Base-by-base conservation (phyloP, 2,888 invertebrate genomes). In the Ochropleura plecta region DNA sequence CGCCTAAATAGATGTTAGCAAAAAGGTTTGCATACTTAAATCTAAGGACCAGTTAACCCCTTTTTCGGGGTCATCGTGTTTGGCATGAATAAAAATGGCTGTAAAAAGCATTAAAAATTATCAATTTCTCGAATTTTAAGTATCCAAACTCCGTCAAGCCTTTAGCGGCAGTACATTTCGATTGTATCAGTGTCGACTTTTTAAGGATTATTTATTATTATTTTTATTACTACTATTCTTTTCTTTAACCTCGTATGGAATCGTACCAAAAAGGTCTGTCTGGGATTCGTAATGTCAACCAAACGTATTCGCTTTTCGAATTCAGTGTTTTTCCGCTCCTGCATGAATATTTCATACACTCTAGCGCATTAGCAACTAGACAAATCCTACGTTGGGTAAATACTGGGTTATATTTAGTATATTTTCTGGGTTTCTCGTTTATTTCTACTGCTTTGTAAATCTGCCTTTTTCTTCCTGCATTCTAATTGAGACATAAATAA, bases 261-360 rank as follows among this genome's bases (percentile, higher is more conserved):
- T 55, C 30, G 18, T 30, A 57, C 62, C 9, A 68, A 68, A 67
- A 62, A 30, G 30, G 12, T 51, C 3, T 44, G 40, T 57, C 48
- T 55, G 20, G n/a, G 55, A 71, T 30, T 57, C 57, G 62, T 70
- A 73, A 74, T 68, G 71, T 83, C 67, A 74, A 72, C 63, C 51
- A 66, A 81, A 82, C 69, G 57, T 78, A 78, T 77, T 86, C 73
- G 20, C 66, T 73, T 67, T 62, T 55, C 76, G 63, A 74, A 76
- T 83, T 79, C 72, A 70, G 59, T 74, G 70, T 77, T 78, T 74
- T 78, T 70, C 77, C 59, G 70, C 63, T 70, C 66, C 71, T 75
- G 76, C 78, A 85, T 86, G 85, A 85, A 86, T 85, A 84, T 86
- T 85, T 85, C 86, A 85, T 84, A 73, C 75, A 75, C 73, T 77